A percentile compares a stretch with the other conserved stretches of the same genome.
Evolutionary conservation across 2,797 vertebrate species (phyloP).

Genomic region (Oreonectes daqikongensis): DNA sequence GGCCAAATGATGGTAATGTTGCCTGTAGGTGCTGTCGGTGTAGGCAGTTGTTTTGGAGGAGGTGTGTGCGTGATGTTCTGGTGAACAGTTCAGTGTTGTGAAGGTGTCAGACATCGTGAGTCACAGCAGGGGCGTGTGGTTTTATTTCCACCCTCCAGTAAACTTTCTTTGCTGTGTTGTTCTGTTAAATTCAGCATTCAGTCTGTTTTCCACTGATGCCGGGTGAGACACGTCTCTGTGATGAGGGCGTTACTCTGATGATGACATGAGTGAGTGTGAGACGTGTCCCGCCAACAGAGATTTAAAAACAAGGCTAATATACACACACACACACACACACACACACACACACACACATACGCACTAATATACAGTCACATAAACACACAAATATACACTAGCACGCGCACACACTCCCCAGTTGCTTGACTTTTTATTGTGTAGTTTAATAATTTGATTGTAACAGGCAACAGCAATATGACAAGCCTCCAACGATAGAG

Average conservation of each 20-base stretch:
- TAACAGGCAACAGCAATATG: no score
- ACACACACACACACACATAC: background rate
- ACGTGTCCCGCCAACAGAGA: background rate
- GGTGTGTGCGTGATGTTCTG: slow-evolving; percentile 5
- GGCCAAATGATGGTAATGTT: background rate
- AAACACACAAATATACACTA: no score
- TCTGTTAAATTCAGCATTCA: slow-evolving; percentile 6
- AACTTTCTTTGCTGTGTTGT: background rate
- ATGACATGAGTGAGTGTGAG: background rate
- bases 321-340: background rate
- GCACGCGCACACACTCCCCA: no score
- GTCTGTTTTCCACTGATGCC: background rate
- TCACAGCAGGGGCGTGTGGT: slow-evolving; percentile 37
- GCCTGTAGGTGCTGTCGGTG: background rate
- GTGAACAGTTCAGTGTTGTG: slow-evolving; percentile 15
- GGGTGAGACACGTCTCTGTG: background rate
- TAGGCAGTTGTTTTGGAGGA: background rate
- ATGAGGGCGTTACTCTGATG: background rate
- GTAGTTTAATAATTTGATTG: no score
- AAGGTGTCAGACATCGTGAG: slow-evolving; percentile 48
- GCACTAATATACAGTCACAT: slow-evolving; percentile 58
- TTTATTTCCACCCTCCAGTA: slow-evolving; percentile 14
- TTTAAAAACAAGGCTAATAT: no score
- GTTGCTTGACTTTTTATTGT: no score
- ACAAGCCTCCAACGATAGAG: no score